Percentiles rank a stretch among this genome's conserved stretches.
Conservation (phyloP, 2,888 invertebrate genomes). For the Gryllus longicercus region DNA sequence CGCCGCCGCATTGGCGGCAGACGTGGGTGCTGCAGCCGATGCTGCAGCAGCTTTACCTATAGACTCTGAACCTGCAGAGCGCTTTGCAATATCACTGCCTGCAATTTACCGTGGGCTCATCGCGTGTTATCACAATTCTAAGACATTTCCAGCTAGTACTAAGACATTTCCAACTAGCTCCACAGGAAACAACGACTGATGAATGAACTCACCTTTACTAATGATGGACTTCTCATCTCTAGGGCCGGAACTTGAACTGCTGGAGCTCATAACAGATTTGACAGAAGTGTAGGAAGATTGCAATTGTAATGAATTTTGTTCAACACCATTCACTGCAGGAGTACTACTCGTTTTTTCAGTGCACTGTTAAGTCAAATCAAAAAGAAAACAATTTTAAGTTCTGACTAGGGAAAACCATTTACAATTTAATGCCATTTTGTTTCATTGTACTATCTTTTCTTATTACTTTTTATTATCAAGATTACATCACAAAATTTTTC, state of each 20-base stretch:
- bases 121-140: conserved; percentile 2
- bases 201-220: conserved; percentile 25
- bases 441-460: no score
- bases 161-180: not conserved
- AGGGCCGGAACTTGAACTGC: not conserved
- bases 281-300: conserved; percentile 47
- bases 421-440: no score
- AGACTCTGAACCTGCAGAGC: conserved; percentile 20
- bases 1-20: conserved; percentile 4
- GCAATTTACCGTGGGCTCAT: conserved; percentile 19
- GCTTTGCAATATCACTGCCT: conserved; percentile 26
- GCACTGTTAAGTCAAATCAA: not conserved
- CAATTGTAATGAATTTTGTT: conserved; percentile 45
- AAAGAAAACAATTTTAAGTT: not conserved
- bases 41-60: conserved; percentile 10
- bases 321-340: conserved; percentile 31
- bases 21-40: not conserved
- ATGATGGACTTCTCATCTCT: conserved; percentile 19
- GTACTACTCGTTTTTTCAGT: not conserved
- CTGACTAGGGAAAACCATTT: not conserved
- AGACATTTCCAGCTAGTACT: not conserved
- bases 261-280: conserved; percentile 44
- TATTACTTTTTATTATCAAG: no score
- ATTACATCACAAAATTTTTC: no score
- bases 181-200: not conserved